phyloP scores from a whole-genome alignment of 2,113 vertebrate genomes.

The Engystomops pustulosus region DNA sequence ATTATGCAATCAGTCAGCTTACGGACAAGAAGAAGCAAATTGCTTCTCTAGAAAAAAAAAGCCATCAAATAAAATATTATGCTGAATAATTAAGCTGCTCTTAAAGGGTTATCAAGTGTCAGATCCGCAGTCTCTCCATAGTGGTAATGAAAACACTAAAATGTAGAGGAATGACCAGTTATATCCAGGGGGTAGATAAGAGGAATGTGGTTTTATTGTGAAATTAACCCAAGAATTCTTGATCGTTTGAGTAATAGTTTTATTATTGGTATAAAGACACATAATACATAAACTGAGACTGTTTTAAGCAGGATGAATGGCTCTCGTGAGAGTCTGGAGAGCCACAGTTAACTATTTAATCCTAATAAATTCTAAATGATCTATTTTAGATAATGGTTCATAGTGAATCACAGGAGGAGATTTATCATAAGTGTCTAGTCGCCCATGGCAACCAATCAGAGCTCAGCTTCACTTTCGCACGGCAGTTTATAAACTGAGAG shows the following conservation, averaged over 20 bases:
- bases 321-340: neutral
- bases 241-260: neutral
- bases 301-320: neutral
- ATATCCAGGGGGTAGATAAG: neutral
- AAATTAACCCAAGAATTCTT: neutral
- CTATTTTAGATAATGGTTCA: neutral
- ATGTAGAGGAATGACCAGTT: neutral
- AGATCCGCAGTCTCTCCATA: neutral
- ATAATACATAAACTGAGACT: neutral
- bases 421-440: too few species aligned
- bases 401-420: too few species aligned
- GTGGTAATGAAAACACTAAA: neutral
- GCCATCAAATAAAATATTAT: conserved; percentile 63
- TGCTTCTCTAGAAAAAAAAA: conserved; percentile 62
- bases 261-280: neutral
- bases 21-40: conserved; percentile 68
- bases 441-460: too few species aligned
- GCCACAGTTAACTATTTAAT: neutral
- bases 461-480: too few species aligned
- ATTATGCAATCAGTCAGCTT: conserved; percentile 68
- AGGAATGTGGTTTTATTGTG: too few species aligned
- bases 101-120: conserved; percentile 59
- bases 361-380: neutral
- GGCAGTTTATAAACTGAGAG: too few species aligned
- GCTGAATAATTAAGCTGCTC: conserved; percentile 69